Evolutionary conservation across 2,113 vertebrate genomes (phyloP).

Genomic region (Rafetus swinhoei): DNA sequence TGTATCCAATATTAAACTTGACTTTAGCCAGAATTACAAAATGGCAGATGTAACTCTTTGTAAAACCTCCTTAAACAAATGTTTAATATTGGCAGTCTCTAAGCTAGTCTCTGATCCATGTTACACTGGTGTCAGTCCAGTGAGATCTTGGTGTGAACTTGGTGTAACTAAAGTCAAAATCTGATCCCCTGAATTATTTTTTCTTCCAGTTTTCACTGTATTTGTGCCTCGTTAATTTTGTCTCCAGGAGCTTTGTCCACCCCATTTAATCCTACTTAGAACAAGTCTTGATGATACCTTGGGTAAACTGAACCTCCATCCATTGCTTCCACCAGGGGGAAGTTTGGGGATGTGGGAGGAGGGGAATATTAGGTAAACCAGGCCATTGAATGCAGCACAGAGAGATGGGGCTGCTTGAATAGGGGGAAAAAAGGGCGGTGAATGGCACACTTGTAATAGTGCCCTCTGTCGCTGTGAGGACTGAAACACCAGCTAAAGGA

Average conservation of each 20-base stretch:
- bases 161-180: accelerated
- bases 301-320: not conserved
- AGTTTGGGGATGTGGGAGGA: not conserved
- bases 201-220: not conserved
- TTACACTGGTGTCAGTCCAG: not conserved
- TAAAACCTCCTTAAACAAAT: not conserved
- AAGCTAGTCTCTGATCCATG: not conserved
- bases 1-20: not conserved
- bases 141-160: not conserved
- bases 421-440: not conserved
- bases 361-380: not conserved
- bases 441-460: not conserved
- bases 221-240: accelerated
- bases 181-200: accelerated
- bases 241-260: not conserved
- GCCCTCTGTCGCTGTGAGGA: not conserved
- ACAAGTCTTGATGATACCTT: not conserved
- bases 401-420: not conserved
- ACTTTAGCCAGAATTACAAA: not conserved
- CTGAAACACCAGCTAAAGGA: not conserved
- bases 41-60: accelerated
- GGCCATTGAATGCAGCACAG: not conserved
- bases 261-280: accelerated
- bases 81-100: not conserved
- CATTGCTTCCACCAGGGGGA: not conserved